These are phyloP conservation scores for Erebia epiphron DNA, from an alignment of 2,888 invertebrate genomes.

Conservation along the genomic window DNA sequence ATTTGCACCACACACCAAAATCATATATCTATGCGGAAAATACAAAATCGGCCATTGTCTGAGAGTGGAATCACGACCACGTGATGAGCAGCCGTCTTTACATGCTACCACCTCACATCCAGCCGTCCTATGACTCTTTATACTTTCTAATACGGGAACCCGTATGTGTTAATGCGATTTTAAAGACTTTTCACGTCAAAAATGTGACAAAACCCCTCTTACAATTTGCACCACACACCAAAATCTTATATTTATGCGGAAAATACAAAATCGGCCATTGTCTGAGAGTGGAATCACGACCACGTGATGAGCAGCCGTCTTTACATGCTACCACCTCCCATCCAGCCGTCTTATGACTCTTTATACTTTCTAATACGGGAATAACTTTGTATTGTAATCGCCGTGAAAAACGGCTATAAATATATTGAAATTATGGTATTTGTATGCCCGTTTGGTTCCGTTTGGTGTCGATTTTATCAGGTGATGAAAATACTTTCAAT, in stretches of 20 bases:
- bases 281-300: conserved; percentile 68
- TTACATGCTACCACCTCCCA: conserved; percentile 41
- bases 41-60: conserved; percentile 76
- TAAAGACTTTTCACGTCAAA: no score
- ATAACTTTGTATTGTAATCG: conserved; percentile 45
- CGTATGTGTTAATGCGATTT: no score
- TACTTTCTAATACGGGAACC: conserved; percentile 47
- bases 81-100: conserved; percentile 60
- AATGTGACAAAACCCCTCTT: no score
- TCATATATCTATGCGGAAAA: conserved; percentile 60
- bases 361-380: conserved; percentile 49
- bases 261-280: conserved; percentile 75
- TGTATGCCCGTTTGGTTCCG: conserved; percentile 35
- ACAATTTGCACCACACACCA: conserved; percentile 47
- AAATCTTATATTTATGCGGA: conserved; percentile 57
- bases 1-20: conserved; percentile 49
- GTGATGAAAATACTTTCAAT: conserved; percentile 25
- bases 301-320: conserved; percentile 60
- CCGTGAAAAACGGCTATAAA: conserved; percentile 35
- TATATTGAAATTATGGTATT: conserved; percentile 41
- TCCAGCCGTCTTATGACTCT: conserved; percentile 35
- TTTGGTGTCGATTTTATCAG: conserved; percentile 34
- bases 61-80: conserved; percentile 63
- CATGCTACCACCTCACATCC: conserved; percentile 38
- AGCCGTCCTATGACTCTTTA: conserved; percentile 42